A percentile compares a stretch with the other conserved stretches of the same genome.
Evolutionary conservation across 2,113 vertebrate genomes (phyloP).

Genomic region (Onychorhynchus coronatus): DNA sequence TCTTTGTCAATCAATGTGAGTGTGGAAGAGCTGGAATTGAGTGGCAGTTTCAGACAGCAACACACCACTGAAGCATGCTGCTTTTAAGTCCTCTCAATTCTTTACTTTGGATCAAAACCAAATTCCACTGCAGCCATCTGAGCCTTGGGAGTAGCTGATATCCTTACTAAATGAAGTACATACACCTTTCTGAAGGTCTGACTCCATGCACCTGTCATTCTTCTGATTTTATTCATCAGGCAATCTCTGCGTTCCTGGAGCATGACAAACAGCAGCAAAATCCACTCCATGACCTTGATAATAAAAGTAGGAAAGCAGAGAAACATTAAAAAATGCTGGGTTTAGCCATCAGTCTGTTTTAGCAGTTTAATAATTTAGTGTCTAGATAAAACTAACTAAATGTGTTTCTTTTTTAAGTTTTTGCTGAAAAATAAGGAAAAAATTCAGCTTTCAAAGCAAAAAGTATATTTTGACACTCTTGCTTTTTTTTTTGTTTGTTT

Average conservation of each 20-base stretch:
- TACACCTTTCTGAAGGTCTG: not conserved
- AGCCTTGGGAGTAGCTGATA: not conserved
- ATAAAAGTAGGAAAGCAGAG: not conserved
- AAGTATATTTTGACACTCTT: not conserved
- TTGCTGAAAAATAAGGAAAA: constrained; percentile 11
- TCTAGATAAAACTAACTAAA: not conserved
- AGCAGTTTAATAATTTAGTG: constrained; percentile 28
- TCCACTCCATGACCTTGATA: not conserved
- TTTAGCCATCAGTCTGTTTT: not conserved
- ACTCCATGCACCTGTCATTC: not conserved
- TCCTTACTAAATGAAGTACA: not conserved
- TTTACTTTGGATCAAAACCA: not conserved
- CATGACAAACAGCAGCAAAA: not conserved
- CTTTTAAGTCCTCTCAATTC: not conserved
- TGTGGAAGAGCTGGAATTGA: not conserved
- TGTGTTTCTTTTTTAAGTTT: not conserved
- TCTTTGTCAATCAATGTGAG: not conserved
- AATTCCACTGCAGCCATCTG: not conserved
- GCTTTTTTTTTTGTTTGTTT: not conserved
- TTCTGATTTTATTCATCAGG: not conserved
- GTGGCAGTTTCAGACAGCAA: not conserved
- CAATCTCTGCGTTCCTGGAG: not conserved
- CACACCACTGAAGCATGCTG: not conserved
- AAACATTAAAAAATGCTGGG: not conserved
- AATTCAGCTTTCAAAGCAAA: not conserved